A percentile compares a stretch with the other conserved stretches of the same genome.
These are phyloP conservation scores for Drosophila saltans DNA, from an alignment of 1,140 invertebrate genomes.

Conservation along the genomic window DNA sequence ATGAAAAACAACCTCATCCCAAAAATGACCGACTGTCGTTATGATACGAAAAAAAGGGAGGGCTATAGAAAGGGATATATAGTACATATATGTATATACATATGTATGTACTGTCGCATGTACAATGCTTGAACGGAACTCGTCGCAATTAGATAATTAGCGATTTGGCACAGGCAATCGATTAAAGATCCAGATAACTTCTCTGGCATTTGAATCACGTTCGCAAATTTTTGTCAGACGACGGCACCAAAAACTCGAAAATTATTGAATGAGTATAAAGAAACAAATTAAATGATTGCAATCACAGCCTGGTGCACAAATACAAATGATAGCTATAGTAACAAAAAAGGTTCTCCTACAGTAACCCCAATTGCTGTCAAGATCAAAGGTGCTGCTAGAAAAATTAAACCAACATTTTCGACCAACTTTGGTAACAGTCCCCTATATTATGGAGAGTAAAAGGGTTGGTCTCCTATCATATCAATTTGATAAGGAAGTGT, in stretches of 20 bases:
- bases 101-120: not conserved
- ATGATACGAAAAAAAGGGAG: not conserved
- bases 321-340: not conserved
- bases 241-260: not conserved
- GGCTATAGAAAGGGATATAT: slow-evolving; percentile 11
- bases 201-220: slow-evolving; percentile 6
- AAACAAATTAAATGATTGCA: slow-evolving; percentile 1
- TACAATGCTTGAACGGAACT: slow-evolving; percentile 1
- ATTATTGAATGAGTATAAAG: slow-evolving; percentile 2
- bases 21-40: slow-evolving; percentile 16
- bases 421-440: too few species aligned
- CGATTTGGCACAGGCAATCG: slow-evolving; percentile 25
- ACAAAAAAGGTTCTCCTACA: not conserved
- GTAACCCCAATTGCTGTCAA: not conserved
- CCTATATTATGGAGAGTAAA: too few species aligned
- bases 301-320: not conserved
- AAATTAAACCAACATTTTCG: not conserved
- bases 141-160: slow-evolving; percentile 55
- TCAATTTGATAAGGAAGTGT: too few species aligned
- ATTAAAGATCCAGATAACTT: slow-evolving; percentile 22
- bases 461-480: too few species aligned
- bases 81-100: not conserved
- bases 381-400: not conserved
- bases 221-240: not conserved
- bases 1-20: slow-evolving; percentile 11